Evolutionary conservation across 2,113 vertebrate species (phyloP), one percentile per base, ranked within the genome.

Genomic region (Mus musculus): DNA sequence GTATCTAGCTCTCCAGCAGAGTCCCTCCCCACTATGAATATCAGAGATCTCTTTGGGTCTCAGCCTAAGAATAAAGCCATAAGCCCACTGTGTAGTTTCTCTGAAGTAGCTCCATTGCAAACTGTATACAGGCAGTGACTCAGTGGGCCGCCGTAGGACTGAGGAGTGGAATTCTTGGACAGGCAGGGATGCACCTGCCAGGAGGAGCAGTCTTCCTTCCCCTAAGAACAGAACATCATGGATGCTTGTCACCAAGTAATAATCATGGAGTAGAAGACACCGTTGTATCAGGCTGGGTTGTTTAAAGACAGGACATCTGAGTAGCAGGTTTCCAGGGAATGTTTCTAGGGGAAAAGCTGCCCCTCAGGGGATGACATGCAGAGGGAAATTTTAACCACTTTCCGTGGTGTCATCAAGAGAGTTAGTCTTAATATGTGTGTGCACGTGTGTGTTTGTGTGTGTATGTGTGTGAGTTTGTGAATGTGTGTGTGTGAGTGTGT

Each of bases 221-320:
- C 56, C 49, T 39, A 22, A 4, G 36, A 49, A 76, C 52, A 73
- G 89, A 91, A 36, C 72, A 49, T 71, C 54, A 1, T 39, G 49
- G 39, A 13, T 49, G 67, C 86, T 69, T 91, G 87, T 95, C 77
- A 52, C 63, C 3, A 1, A 46, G 20, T 33, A 16, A 56, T 22
- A 30, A 52, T 20, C 24, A 24, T 5, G 0, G 63, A 56, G 52
- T 49, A 11, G 28, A 10, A 20, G 12, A 3, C 0, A 5, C 5
- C 17, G 3, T 3, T 19, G 46, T 71, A 30, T 72, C 28, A 36
- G 52, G 59, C 56, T 73, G 49, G n/a, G 24, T 42, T 10, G 1
- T 54, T 82, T 91, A 75, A 76, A 94, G 33, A 20, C 30, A 75
- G 69, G 61, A 26, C 42, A 24, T 80, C 54, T 78, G 49, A 72